Conservation (phyloP, 1,140 invertebrate genomes). For the Acromyrmex heyeri region DNA sequence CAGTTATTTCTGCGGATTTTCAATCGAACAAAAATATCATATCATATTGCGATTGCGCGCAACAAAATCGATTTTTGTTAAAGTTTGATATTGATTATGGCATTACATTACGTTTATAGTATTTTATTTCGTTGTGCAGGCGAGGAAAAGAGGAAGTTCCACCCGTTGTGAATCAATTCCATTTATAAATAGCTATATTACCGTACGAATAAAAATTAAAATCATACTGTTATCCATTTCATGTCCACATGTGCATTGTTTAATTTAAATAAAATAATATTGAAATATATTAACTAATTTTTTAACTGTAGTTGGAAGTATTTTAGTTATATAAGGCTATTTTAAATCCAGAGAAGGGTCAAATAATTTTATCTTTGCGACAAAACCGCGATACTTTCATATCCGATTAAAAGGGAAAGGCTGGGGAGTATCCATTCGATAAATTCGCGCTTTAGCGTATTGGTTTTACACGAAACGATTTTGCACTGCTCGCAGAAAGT, state of each 20-base stretch:
- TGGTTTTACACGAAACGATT: conserved; percentile 48
- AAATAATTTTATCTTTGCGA: conserved; percentile 23
- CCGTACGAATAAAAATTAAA: conserved; percentile 24
- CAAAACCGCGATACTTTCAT: conserved; percentile 21
- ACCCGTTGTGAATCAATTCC: not conserved
- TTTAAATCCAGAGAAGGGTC: not conserved
- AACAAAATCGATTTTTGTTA: conserved; percentile 19
- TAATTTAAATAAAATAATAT: conserved; percentile 42
- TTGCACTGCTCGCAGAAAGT: conserved; percentile 18
- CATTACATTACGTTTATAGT: conserved; percentile 1
- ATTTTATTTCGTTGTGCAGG: not conserved
- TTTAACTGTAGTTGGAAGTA: conserved; percentile 28
- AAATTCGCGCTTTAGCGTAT: conserved; percentile 46
- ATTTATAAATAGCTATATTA: conserved; percentile 4
- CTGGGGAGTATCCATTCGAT: conserved; percentile 34
- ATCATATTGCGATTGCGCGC: not conserved
- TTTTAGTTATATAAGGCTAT: conserved; percentile 23
- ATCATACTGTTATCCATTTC: not conserved
- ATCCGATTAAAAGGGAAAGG: conserved; percentile 49
- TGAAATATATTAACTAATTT: conserved; percentile 36
- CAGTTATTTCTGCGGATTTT: not conserved
- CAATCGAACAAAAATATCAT: not conserved
- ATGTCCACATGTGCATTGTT: not conserved
- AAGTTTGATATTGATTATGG: conserved; percentile 7
- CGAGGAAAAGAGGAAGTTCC: not conserved